Percentiles rank a stretch among this genome's conserved stretches.
Conservation (phyloP, 2,113 vertebrate species). For the Otocyon megalotis region DNA sequence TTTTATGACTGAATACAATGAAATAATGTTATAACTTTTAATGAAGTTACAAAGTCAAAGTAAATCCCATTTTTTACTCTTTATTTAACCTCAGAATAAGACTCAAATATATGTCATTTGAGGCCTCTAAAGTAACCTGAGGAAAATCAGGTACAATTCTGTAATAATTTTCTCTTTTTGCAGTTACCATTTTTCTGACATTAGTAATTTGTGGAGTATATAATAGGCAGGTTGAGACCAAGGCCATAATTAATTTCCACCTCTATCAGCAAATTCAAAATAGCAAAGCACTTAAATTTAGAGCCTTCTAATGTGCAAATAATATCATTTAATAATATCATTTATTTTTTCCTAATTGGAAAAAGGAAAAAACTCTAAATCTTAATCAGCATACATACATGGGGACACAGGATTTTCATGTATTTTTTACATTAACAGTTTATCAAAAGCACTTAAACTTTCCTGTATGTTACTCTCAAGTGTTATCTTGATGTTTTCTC, state of each 20-base stretch:
- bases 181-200: slow-evolving; percentile 21
- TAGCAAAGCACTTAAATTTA: slow-evolving; percentile 45
- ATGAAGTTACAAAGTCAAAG: slow-evolving; percentile 38
- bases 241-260: not conserved
- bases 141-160: not conserved
- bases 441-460: slow-evolving; percentile 49
- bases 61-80: slow-evolving; percentile 2
- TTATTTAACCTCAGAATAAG: slow-evolving; percentile 34
- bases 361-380: not conserved
- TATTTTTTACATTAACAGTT: slow-evolving; percentile 44
- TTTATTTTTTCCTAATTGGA: slow-evolving; percentile 31
- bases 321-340: slow-evolving; percentile 33
- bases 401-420: slow-evolving; percentile 4
- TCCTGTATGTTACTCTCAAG: slow-evolving; percentile 15
- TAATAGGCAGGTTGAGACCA: slow-evolving; percentile 26
- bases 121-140: not conserved
- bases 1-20: slow-evolving; percentile 44
- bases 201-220: not conserved
- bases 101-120: not conserved
- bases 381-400: not conserved
- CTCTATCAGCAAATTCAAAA: slow-evolving; percentile 41
- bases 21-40: slow-evolving; percentile 23
- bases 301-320: not conserved
- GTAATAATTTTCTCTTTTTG: not conserved
- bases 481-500: slow-evolving; percentile 20